These are phyloP conservation scores for Nesidiocoris tenuis DNA, from an alignment of 2,888 invertebrate species.

Conservation along the genomic window DNA sequence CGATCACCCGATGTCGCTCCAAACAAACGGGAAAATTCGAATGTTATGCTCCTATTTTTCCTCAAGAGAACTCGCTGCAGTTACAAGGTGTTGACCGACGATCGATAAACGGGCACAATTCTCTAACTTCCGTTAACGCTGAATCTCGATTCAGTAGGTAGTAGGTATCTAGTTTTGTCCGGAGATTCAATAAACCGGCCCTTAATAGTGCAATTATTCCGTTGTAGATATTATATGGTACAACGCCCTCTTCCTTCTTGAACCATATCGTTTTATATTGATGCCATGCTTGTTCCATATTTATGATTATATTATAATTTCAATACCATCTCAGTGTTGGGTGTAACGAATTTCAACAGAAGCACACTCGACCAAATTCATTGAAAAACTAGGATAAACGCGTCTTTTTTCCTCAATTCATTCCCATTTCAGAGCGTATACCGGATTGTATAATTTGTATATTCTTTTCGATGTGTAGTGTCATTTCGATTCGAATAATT, in stretches of 20 bases:
- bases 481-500: constrained; percentile 26
- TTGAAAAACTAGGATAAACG: background rate
- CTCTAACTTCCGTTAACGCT: too few relatives aligned
- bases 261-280: background rate
- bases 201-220: constrained; percentile 30
- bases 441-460: constrained; percentile 39
- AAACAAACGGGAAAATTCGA: too few relatives aligned
- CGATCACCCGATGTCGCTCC: too few relatives aligned
- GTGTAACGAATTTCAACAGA: constrained; percentile 12
- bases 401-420: background rate
- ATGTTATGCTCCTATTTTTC: too few relatives aligned
- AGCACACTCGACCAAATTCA: constrained; percentile 19
- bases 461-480: constrained; percentile 43
- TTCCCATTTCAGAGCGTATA: constrained; percentile 12
- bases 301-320: background rate
- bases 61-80: too few relatives aligned
- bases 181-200: too few relatives aligned
- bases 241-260: constrained; percentile 12
- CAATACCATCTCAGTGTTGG: background rate
- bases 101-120: too few relatives aligned
- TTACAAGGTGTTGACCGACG: too few relatives aligned
- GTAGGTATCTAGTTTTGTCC: too few relatives aligned
- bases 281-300: background rate
- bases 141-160: too few relatives aligned
- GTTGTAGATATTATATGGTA: constrained; percentile 35